Percentiles rank a stretch among this genome's conserved stretches.
Evolutionary conservation across 2,888 invertebrate genomes (phyloP).

Genomic region (Trachelus iudaicus): DNA sequence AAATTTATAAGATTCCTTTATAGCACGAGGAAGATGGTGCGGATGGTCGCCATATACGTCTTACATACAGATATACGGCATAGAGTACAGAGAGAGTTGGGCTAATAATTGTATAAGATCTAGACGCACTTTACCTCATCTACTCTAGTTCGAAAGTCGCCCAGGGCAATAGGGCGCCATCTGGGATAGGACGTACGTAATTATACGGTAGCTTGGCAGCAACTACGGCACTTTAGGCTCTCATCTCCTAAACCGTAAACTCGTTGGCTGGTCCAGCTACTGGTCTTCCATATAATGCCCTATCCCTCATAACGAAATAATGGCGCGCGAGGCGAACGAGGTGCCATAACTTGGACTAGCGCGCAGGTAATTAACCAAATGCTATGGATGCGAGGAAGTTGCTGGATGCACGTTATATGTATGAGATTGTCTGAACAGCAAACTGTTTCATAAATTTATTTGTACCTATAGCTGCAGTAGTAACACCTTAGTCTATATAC

Average conservation of each 20-base stretch:
- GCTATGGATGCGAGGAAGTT: conserved; percentile 24
- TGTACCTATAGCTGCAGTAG: background rate
- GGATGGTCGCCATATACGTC: background rate
- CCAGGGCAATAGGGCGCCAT: conserved; percentile 1
- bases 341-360: conserved; percentile 52
- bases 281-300: conserved; percentile 62
- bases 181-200: conserved; percentile 48
- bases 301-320: conserved; percentile 59
- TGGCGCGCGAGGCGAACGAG: conserved; percentile 48
- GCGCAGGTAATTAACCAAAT: conserved; percentile 50
- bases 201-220: conserved; percentile 62
- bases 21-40: background rate
- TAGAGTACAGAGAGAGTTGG: background rate
- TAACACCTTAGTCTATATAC: background rate
- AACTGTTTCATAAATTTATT: background rate
- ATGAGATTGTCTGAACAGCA: background rate
- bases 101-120: background rate
- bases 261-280: conserved; percentile 56
- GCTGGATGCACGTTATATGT: background rate
- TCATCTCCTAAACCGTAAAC: conserved; percentile 59
- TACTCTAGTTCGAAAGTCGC: background rate
- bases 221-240: conserved; percentile 35
- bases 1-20: background rate
- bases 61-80: background rate
- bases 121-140: background rate